Evolutionary conservation across 2,888 invertebrate species (phyloP), one percentile per base, ranked within the genome.

Genomic region (Caenorhabditis afra): DNA sequence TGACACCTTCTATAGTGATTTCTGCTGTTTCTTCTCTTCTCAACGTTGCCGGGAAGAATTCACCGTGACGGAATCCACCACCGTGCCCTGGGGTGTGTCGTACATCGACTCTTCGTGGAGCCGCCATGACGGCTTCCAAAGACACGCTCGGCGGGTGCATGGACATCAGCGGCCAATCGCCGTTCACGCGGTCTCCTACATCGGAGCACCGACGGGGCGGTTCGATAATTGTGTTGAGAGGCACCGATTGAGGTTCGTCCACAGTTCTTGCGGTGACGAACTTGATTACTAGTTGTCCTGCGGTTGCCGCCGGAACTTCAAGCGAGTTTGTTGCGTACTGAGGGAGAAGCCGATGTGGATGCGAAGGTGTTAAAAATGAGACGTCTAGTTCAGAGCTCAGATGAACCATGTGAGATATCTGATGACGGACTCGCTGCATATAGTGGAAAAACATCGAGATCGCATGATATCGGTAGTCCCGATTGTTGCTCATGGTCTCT

Each of bases 121-220:
- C 4, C 29, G 29, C 29, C 29, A 29, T 29, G 29, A 29, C 29
- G 3, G 29, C 29, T 29, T 71, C 64, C 39, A 55, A 16, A 44
- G 18, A 39, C 2, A 71, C 62, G 47, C 71, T 55, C 3, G 74
- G 53, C 1, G 79, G 68, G 23, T 79, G 23, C 20, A 65, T 74
- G 1, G 74, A 47, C 8, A 79, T 55, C 20, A 59, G 65, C 16
- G 79, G 79, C 64, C 68, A 79, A n/a, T 74, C 64, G 23, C 78
- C 67, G 18, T 57, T 29, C 18, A 3, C 29, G 1, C 55, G 55
- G n/a, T 44, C 29, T 0, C 50, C 62, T 8, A 71, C 39, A 45
- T 74, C 74, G 0, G 65, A 41, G 3, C 41, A 14, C 0, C 35
- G 0, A 11, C 71, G 7, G 1, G 71, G 71, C 1, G 71, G 71